Evolutionary conservation across 2,113 vertebrate genomes (phyloP).

Genomic region (Tachuris rubrigastra): DNA sequence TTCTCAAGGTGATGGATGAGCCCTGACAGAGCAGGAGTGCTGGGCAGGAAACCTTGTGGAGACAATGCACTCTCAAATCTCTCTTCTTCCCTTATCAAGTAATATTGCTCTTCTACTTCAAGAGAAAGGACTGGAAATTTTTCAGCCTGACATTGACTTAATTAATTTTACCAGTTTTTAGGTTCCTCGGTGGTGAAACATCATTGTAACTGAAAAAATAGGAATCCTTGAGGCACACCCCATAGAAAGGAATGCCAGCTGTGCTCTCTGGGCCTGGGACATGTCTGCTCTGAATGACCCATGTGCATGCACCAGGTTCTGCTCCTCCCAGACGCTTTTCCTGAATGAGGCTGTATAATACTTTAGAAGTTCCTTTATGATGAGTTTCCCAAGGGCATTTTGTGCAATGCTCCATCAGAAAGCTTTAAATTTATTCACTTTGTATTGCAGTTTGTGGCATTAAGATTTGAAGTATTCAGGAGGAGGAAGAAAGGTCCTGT

Average conservation of each 20-base stretch:
- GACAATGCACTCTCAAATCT: not conserved
- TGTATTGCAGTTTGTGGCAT: not conserved
- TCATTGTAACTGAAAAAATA: not conserved
- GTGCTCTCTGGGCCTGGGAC: not conserved
- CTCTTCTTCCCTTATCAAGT: not conserved
- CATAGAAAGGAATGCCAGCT: not conserved
- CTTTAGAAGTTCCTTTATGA: not conserved
- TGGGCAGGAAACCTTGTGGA: not conserved
- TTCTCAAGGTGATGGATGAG: not conserved
- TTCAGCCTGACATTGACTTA: not conserved
- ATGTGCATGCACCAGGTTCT: not conserved
- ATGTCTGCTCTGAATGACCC: fast-evolving
- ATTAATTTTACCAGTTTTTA: not conserved
- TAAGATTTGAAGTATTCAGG: not conserved
- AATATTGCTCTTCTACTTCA: not conserved
- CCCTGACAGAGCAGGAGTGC: not conserved
- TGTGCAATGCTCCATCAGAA: not conserved
- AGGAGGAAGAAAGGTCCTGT: not conserved
- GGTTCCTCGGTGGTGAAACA: not conserved
- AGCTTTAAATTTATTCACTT: not conserved
- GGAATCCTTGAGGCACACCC: not conserved
- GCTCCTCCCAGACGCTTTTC: not conserved
- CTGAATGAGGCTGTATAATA: not conserved
- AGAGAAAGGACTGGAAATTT: not conserved
- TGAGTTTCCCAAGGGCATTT: not conserved